A percentile compares a stretch with the other conserved stretches of the same genome.
Conservation (phyloP, 2,797 vertebrate species). For the Megalops cyprinoides region DNA sequence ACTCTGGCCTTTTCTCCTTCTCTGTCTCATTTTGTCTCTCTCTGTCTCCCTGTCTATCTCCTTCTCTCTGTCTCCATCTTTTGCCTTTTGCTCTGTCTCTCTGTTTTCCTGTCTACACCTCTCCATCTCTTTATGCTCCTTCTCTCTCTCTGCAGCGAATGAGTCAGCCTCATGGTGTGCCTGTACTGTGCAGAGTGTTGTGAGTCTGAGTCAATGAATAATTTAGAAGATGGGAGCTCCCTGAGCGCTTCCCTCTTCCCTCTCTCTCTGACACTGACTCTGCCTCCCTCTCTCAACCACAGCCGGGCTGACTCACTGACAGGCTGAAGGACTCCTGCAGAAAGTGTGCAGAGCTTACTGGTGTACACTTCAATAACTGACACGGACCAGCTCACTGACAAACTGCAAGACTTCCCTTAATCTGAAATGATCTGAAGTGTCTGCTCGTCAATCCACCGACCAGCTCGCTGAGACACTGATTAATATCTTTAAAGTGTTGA, state of each 20-base stretch:
- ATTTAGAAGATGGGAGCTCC: conserved; percentile 21
- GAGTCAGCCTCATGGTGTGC: neutral
- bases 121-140: neutral
- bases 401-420: too few species aligned
- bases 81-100: neutral
- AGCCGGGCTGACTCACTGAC: neutral
- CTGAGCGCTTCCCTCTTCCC: conserved; percentile 15
- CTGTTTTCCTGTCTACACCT: neutral
- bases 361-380: neutral
- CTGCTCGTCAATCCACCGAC: neutral
- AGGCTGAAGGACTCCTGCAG: conserved; percentile 10
- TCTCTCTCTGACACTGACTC: neutral
- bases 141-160: neutral
- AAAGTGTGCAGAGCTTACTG: too few species aligned
- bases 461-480: neutral
- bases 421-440: neutral
- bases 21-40: neutral
- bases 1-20: neutral
- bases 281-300: neutral
- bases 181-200: neutral
- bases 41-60: neutral
- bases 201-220: conserved; percentile 20
- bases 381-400: neutral
- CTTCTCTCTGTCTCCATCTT: neutral
- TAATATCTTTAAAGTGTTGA: too few species aligned